Conservation (phyloP, 2,113 vertebrate genomes). For the Macaca fascicularis region DNA sequence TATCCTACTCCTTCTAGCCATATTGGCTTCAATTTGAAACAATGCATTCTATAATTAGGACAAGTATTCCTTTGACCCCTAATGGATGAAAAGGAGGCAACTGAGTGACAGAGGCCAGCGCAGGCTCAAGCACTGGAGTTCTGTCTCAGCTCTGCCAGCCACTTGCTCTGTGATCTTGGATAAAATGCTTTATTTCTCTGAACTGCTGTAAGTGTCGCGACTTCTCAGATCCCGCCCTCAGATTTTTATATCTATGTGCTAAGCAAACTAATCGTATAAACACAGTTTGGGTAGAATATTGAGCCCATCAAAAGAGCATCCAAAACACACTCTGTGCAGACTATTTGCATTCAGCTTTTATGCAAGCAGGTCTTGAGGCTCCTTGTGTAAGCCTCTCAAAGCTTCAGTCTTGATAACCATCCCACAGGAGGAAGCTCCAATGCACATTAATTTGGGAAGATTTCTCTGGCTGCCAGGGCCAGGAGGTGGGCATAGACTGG, state of each 20-base stretch:
- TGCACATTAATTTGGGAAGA: background rate
- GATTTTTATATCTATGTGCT: background rate
- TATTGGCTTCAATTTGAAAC: background rate
- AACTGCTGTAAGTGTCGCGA: background rate
- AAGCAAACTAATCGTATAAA: background rate
- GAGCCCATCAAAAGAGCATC: slow-evolving; percentile 13
- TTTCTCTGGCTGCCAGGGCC: background rate
- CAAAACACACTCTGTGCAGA: background rate
- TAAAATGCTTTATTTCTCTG: background rate
- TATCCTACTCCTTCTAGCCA: background rate
- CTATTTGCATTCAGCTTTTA: background rate
- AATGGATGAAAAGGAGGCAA: background rate
- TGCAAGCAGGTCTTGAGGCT: background rate
- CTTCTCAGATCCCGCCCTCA: background rate
- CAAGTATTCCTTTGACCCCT: background rate
- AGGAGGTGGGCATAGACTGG: background rate
- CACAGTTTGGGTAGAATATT: background rate
- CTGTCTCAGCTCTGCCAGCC: background rate
- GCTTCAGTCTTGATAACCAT: background rate
- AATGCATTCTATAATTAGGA: background rate
- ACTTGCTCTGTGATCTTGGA: background rate
- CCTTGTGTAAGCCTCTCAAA: background rate
- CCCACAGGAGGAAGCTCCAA: background rate
- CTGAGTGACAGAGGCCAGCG: background rate
- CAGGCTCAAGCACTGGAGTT: background rate